A percentile compares a stretch with the other conserved stretches of the same genome.
These are phyloP conservation scores for Lipophrys pholis DNA, from an alignment of 2,113 vertebrate species.

Conservation along the genomic window DNA sequence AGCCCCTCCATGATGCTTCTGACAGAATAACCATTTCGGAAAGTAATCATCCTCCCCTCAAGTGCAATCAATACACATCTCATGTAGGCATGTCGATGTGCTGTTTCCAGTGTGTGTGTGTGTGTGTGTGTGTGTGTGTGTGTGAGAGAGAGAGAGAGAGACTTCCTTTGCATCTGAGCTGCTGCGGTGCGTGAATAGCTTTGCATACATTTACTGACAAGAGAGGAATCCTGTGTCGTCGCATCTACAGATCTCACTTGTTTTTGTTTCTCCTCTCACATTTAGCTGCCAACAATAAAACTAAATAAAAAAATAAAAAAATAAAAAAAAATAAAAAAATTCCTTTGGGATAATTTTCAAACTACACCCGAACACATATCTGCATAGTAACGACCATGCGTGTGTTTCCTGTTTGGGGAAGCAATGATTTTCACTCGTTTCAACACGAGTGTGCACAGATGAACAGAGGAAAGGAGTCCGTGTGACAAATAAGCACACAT, in stretches of 20 bases:
- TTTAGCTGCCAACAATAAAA: background rate
- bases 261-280: background rate
- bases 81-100: slow-evolving; percentile 52
- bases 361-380: slow-evolving; percentile 10
- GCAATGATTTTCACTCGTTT: slow-evolving; percentile 3
- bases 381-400: slow-evolving; percentile 14
- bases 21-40: slow-evolving; percentile 50
- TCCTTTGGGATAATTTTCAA: slow-evolving; percentile 26
- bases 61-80: slow-evolving; percentile 52
- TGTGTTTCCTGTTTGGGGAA: background rate
- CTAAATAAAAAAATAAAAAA: background rate
- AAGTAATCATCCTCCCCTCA: slow-evolving; percentile 45
- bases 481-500: slow-evolving; percentile 34
- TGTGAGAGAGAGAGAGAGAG: too few species aligned
- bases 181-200: slow-evolving; percentile 61
- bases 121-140: slow-evolving; percentile 39
- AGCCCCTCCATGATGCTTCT: slow-evolving; percentile 16
- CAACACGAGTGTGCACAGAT: background rate
- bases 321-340: background rate
- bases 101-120: slow-evolving; percentile 44
- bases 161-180: slow-evolving; percentile 30
- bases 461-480: slow-evolving; percentile 24
- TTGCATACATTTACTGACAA: slow-evolving; percentile 66
- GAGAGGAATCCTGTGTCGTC: slow-evolving; percentile 16
- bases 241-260: background rate